Conservation (phyloP, 2,113 vertebrate genomes). For the Tetrao urogallus region DNA sequence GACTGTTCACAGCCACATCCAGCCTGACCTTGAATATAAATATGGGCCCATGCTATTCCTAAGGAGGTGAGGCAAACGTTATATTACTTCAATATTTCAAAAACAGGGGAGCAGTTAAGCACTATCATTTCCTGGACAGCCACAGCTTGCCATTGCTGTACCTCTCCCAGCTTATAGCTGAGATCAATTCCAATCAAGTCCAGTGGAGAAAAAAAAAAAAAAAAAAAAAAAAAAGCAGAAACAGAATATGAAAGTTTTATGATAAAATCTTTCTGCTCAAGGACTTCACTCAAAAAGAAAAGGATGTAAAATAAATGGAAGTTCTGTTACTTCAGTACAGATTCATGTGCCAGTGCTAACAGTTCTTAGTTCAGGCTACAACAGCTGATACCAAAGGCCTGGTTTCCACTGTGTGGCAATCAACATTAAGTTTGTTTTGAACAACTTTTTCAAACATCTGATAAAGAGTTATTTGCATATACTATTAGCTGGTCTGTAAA, state of each 20-base stretch:
- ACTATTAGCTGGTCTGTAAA: neutral
- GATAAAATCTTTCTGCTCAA: neutral
- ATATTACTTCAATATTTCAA: too few species aligned
- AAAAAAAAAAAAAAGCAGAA: neutral
- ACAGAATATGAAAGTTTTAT: neutral
- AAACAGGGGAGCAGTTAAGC: too few species aligned
- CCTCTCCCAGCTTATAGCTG: too few species aligned
- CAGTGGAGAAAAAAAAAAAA: neutral
- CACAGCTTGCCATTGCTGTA: too few species aligned
- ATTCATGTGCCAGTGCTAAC: neutral
- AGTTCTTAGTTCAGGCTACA: neutral
- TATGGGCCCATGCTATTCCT: too few species aligned
- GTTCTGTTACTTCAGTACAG: neutral
- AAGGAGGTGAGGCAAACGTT: too few species aligned
- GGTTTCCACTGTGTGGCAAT: neutral
- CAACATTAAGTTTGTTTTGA: neutral
- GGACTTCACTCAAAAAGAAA: neutral
- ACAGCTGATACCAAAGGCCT: neutral
- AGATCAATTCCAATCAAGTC: neutral
- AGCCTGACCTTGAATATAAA: too few species aligned
- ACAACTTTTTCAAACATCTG: slow-evolving; percentile 17
- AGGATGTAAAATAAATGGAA: neutral
- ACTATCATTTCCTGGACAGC: too few species aligned
- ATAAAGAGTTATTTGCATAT: neutral
- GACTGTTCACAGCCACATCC: too few species aligned